These are phyloP conservation scores for Liopterus haemorrhoidalis DNA, from an alignment of 2,888 invertebrate genomes.

Conservation along the genomic window DNA sequence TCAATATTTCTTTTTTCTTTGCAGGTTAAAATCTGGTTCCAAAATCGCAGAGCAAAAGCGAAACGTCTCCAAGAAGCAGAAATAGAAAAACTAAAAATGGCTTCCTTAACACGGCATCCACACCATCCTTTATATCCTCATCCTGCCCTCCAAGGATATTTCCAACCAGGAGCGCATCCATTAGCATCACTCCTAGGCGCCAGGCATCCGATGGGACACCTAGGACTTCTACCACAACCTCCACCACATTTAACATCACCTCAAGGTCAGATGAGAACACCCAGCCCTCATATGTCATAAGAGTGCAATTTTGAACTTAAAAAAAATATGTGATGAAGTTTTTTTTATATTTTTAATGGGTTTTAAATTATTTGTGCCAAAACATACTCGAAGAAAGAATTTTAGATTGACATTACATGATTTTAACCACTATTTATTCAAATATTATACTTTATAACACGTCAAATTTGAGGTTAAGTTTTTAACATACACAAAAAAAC, in stretches of 20 bases:
- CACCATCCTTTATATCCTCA: slow-evolving; percentile 55
- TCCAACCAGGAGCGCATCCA: slow-evolving; percentile 53
- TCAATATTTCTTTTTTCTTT: slow-evolving; percentile 36
- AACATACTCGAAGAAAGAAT: no score
- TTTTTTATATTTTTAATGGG: no score
- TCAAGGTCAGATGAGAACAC: slow-evolving; percentile 42
- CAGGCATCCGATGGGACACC: slow-evolving; percentile 45
- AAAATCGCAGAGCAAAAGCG: slow-evolving; percentile 92
- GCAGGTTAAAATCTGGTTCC: slow-evolving; percentile 89
- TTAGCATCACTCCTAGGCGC: slow-evolving; percentile 50
- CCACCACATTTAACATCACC: slow-evolving; percentile 47
- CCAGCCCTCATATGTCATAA: slow-evolving; percentile 45
- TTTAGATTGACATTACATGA: no score
- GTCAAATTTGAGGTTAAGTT: no score
- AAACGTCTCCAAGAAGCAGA: slow-evolving; percentile 97
- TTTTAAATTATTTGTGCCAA: no score
- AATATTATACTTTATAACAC: no score
- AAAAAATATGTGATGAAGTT: no score
- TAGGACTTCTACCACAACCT: slow-evolving; percentile 48
- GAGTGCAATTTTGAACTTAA: no score
- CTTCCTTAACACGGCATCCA: slow-evolving; percentile 57
- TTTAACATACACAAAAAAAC: no score
- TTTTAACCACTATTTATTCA: no score
- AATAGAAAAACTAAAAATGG: slow-evolving; percentile 91
- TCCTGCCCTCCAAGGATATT: slow-evolving; percentile 58